Evolutionary conservation across 2,888 invertebrate genomes (phyloP).

Genomic region (Malacosoma neustria): DNA sequence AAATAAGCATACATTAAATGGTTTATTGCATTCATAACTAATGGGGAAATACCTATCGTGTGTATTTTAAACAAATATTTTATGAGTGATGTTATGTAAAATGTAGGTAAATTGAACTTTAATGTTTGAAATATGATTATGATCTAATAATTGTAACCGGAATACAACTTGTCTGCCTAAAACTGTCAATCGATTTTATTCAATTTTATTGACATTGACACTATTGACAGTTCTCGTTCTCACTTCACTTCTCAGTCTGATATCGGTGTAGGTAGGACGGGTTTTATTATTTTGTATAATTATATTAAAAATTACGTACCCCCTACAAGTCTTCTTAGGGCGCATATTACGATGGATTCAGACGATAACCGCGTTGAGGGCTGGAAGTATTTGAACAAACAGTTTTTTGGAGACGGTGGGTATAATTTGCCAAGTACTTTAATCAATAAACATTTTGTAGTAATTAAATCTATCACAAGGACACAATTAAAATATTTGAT

Average conservation of each 20-base stretch:
- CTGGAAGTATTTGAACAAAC: conserved; percentile 69
- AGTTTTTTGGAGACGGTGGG: conserved; percentile 67
- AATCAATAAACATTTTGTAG: conserved; percentile 22
- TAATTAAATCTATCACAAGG: conserved; percentile 30
- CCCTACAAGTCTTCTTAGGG: conserved; percentile 1
- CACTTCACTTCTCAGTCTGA: background rate
- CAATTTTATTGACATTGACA: conserved; percentile 29
- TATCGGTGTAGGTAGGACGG: background rate
- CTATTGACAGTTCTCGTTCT: conserved; percentile 31
- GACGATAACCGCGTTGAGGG: conserved; percentile 65
- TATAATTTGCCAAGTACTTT: conserved; percentile 22
- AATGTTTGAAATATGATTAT: too few relatives aligned
- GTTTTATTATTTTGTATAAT: background rate
- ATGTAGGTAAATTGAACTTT: too few relatives aligned
- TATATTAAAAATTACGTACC: background rate
- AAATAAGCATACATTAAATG: too few relatives aligned
- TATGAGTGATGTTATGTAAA: too few relatives aligned
- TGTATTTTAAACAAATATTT: too few relatives aligned
- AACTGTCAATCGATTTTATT: conserved; percentile 13
- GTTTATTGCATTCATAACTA: too few relatives aligned
- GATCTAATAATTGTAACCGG: too few relatives aligned
- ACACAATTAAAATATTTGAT: conserved; percentile 10
- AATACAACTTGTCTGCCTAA: background rate
- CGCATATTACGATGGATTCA: conserved; percentile 29
- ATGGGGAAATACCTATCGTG: too few relatives aligned